A percentile compares a stretch with the other conserved stretches of the same genome.
Conservation (phyloP, 2,797 vertebrate species). For the Sebastes baramenuke region DNA sequence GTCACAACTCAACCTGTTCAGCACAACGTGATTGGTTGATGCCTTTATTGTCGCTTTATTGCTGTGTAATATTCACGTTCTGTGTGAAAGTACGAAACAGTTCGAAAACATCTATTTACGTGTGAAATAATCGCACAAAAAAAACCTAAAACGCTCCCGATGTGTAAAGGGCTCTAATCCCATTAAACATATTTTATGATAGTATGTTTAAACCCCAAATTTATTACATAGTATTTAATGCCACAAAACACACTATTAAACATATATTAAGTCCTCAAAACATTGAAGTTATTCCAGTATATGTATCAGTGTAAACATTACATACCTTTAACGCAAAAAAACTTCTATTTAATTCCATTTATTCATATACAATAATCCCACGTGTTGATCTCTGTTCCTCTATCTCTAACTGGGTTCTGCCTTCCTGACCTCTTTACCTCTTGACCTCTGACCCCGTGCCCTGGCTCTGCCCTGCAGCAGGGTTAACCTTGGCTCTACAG, state of each 20-base stretch:
- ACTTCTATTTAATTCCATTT: neutral
- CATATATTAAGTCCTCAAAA: neutral
- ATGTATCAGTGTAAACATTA: neutral
- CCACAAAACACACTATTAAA: neutral
- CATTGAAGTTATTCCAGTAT: neutral
- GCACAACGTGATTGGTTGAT: no score
- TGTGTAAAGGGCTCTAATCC: neutral
- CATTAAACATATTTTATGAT: neutral
- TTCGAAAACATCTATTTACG: accelerated
- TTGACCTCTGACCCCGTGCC: slow-evolving; percentile 29
- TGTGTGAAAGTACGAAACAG: no score
- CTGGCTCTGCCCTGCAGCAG: slow-evolving; percentile 14
- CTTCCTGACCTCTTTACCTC: slow-evolving; percentile 7
- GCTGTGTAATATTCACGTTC: no score
- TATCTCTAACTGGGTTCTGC: neutral
- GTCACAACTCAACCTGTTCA: no score
- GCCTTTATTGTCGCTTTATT: no score
- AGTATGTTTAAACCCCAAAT: neutral
- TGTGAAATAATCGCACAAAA: no score
- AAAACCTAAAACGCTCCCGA: no score
- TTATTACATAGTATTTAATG: no score
- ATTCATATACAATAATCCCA: neutral
- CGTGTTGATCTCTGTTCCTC: neutral
- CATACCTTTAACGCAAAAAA: neutral
- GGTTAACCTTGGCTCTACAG: slow-evolving; percentile 33